phyloP scores from a whole-genome alignment of 2,888 invertebrate species.

The Zhuqinia jingwanae region DNA sequence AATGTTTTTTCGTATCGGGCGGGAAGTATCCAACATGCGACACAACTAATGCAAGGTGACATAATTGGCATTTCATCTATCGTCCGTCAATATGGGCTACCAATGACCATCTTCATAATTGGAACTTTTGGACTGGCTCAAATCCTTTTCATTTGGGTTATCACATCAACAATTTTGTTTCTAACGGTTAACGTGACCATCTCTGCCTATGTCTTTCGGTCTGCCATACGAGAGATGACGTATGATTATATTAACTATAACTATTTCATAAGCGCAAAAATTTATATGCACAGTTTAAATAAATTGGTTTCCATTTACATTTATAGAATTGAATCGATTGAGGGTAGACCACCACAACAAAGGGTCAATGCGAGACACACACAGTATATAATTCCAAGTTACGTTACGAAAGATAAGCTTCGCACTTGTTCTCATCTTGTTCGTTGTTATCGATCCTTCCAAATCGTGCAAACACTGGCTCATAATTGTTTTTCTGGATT shows the following conservation, averaged over 20 bases:
- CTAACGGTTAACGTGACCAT: conserved; percentile 38
- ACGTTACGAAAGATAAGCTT: conserved; percentile 50
- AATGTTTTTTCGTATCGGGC: conserved; percentile 13
- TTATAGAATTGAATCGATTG: not conserved
- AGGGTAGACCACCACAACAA: not conserved
- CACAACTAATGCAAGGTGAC: not conserved
- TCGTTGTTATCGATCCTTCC: conserved; percentile 43
- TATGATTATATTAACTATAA: not conserved
- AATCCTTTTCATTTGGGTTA: conserved; percentile 34
- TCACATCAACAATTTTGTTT: conserved; percentile 45
- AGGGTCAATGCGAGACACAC: not conserved
- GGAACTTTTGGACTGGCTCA: conserved; percentile 13
- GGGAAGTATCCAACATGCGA: too few relatives aligned
- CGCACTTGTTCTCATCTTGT: conserved; percentile 30
- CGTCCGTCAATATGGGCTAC: not conserved
- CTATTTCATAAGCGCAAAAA: not conserved
- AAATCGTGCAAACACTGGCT: conserved; percentile 35
- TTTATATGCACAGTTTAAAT: not conserved
- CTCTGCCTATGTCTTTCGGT: conserved; percentile 39
- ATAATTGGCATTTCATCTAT: not conserved
- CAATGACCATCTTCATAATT: not conserved
- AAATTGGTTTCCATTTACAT: not conserved
- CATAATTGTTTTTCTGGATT: conserved; percentile 41
- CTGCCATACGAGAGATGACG: conserved; percentile 47
- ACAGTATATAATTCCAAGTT: not conserved